These are phyloP conservation scores for Brachionus paranguensis DNA, from an alignment of 1,140 invertebrate genomes.

Conservation along the genomic window DNA sequence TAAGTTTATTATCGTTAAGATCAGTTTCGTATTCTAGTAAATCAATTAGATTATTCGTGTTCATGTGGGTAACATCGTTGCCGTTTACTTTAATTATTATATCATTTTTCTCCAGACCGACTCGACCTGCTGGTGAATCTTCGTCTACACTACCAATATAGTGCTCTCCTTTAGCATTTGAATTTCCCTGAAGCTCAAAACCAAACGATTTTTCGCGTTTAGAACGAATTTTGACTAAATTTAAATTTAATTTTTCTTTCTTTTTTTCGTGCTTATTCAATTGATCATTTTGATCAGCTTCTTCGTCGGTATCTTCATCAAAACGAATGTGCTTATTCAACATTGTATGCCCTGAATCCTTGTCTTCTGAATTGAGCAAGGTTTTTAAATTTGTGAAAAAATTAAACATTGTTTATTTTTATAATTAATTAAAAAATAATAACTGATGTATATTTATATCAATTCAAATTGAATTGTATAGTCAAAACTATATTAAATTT, in stretches of 20 bases:
- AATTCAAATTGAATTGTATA: too few relatives aligned
- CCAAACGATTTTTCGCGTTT: neutral
- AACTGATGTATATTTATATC: too few relatives aligned
- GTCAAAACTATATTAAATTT: too few relatives aligned
- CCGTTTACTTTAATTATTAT: conserved; percentile 27
- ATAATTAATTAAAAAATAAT: neutral
- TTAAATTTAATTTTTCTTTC: neutral
- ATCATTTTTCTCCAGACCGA: neutral
- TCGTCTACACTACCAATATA: neutral
- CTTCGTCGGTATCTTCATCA: neutral
- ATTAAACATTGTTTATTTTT: conserved; percentile 7
- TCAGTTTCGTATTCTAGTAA: conserved; percentile 4
- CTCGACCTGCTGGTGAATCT: neutral
- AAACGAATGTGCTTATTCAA: conserved; percentile 20
- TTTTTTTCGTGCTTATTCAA: neutral
- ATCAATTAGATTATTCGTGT: neutral
- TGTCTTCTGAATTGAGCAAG: neutral
- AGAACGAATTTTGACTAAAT: conserved; percentile 22
- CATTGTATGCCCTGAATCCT: neutral
- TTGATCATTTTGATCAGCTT: neutral
- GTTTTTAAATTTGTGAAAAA: conserved; percentile 1
- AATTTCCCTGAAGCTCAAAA: neutral
- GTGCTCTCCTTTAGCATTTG: neutral
- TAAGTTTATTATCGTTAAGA: neutral
- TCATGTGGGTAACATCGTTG: neutral